Evolutionary conservation across 2,888 invertebrate genomes (phyloP).

Genomic region (Melieria crassipennis): DNA sequence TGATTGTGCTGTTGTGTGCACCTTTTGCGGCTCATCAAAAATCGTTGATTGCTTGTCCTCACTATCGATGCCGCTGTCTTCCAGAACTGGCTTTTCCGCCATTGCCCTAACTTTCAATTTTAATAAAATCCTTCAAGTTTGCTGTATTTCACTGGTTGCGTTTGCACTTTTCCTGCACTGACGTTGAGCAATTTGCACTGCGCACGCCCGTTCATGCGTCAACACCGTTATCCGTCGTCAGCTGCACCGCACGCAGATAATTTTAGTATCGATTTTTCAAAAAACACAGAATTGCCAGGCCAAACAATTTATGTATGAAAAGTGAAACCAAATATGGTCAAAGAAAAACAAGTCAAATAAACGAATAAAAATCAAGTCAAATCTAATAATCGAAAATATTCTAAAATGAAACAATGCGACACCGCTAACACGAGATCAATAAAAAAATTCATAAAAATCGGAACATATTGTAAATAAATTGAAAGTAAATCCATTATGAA

Average conservation of each 20-base stretch:
- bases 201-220: constrained; percentile 22
- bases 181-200: constrained; percentile 6
- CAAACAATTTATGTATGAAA: constrained; percentile 5
- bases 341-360: no score
- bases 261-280: constrained; percentile 35
- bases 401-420: no score
- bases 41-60: constrained; percentile 59
- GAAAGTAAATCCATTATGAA: no score
- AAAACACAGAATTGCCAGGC: constrained; percentile 35
- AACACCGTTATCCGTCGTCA: constrained; percentile 7
- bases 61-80: constrained; percentile 64
- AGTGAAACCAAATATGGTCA: neutral
- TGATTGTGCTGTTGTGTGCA: constrained; percentile 6
- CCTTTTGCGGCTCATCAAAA: constrained; percentile 47
- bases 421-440: no score
- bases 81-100: constrained; percentile 48
- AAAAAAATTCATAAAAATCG: no score
- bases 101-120: neutral
- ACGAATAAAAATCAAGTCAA: no score
- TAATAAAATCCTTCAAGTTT: neutral
- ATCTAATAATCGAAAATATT: no score
- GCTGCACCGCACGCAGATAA: neutral
- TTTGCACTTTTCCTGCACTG: constrained; percentile 8
- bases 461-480: no score
- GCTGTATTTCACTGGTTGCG: constrained; percentile 10